These are phyloP conservation scores for Trachymyrmex septentrionalis DNA, from an alignment of 1,140 invertebrate genomes.

Conservation along the genomic window DNA sequence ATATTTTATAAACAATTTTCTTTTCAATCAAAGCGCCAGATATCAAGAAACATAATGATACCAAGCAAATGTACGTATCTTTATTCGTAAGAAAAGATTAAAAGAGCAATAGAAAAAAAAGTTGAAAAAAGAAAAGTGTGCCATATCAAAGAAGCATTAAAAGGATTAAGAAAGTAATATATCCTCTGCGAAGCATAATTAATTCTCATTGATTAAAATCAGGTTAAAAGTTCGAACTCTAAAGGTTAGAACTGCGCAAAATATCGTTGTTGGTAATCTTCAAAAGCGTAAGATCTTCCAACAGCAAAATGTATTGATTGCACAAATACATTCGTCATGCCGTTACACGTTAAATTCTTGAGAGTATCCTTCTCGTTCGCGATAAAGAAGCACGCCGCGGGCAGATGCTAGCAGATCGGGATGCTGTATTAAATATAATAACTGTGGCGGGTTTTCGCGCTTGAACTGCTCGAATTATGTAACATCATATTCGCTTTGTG, in stretches of 20 bases:
- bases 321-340: not conserved
- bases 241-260: not conserved
- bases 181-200: not conserved
- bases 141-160: no score
- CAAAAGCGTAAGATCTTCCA: not conserved
- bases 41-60: no score
- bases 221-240: not conserved
- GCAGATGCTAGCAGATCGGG: conserved; percentile 71
- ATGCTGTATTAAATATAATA: conserved; percentile 74
- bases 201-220: not conserved
- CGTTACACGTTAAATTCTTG: not conserved
- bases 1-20: no score
- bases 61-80: no score
- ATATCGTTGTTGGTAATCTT: not conserved
- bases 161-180: not conserved
- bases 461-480: conserved; percentile 78
- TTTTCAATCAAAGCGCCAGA: no score
- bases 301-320: not conserved
- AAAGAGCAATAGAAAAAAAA: no score
- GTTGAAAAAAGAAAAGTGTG: no score
- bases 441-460: conserved; percentile 74
- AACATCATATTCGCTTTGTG: conserved; percentile 79
- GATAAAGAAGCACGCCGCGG: conserved; percentile 39
- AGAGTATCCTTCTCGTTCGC: conserved; percentile 16
- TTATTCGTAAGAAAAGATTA: no score